phyloP scores from a whole-genome alignment of 2,113 vertebrate genomes.

The Entelurus aequoreus region DNA sequence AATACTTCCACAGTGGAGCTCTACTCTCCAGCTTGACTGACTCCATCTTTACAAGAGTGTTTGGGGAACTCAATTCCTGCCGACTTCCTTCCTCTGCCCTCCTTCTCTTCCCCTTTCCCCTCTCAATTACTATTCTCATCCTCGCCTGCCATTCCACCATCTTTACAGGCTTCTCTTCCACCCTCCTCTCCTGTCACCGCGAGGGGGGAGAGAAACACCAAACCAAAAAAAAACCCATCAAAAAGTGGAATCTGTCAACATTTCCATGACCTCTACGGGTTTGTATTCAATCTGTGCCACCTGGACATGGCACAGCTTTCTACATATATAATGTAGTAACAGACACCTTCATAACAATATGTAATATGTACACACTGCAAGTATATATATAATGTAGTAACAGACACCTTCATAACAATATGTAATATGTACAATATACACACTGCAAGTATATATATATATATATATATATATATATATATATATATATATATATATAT shows the following conservation, averaged over 20 bases:
- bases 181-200: background rate
- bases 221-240: background rate
- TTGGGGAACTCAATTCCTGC: background rate
- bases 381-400: too few relatives aligned
- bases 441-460: too few relatives aligned
- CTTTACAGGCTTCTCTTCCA: background rate
- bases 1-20: background rate
- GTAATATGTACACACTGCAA: too few relatives aligned
- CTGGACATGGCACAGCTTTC: slow-evolving; percentile 1
- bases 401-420: too few relatives aligned
- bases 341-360: too few relatives aligned
- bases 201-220: background rate
- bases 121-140: slow-evolving; percentile 27
- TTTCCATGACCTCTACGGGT: background rate
- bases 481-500: too few relatives aligned
- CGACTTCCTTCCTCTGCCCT: background rate
- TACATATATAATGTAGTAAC: background rate
- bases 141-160: slow-evolving; percentile 35
- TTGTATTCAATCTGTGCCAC: background rate
- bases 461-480: too few relatives aligned
- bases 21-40: background rate
- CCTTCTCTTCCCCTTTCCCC: slow-evolving; percentile 4
- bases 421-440: too few relatives aligned
- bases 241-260: background rate
- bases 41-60: background rate